phyloP scores from a whole-genome alignment of 2,797 vertebrate species.

The Varecia variegata region DNA sequence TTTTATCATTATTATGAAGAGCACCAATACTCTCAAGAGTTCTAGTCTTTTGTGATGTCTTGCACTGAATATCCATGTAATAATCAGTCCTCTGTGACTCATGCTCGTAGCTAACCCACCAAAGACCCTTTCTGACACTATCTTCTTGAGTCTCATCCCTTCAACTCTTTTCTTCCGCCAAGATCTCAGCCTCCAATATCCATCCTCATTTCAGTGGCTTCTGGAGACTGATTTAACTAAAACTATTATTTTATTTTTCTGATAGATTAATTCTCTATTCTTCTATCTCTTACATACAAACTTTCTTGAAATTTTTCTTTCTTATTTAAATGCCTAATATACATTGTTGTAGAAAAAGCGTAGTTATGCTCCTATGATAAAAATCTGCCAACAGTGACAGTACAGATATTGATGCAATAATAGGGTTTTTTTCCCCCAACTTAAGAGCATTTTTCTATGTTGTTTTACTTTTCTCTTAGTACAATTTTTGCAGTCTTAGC shows the following conservation, averaged over 20 bases:
- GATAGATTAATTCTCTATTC: neutral
- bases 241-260: neutral
- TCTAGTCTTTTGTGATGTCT: neutral
- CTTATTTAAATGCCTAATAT: neutral
- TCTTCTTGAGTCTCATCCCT: neutral
- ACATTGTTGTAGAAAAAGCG: neutral
- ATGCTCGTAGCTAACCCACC: neutral
- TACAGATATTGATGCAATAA: neutral
- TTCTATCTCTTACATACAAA: neutral
- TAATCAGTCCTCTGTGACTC: neutral
- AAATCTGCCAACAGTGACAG: neutral
- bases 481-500: neutral
- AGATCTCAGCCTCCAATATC: neutral
- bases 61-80: neutral
- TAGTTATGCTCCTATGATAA: neutral
- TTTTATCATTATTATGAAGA: neutral
- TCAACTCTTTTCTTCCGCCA: neutral
- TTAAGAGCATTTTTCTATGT: neutral
- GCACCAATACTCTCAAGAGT: neutral
- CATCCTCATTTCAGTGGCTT: neutral
- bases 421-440: neutral
- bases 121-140: neutral
- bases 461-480: neutral
- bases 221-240: neutral
- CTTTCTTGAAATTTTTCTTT: neutral